Conservation (phyloP, 2,797 vertebrate species). For the Myripristis murdjan region DNA sequence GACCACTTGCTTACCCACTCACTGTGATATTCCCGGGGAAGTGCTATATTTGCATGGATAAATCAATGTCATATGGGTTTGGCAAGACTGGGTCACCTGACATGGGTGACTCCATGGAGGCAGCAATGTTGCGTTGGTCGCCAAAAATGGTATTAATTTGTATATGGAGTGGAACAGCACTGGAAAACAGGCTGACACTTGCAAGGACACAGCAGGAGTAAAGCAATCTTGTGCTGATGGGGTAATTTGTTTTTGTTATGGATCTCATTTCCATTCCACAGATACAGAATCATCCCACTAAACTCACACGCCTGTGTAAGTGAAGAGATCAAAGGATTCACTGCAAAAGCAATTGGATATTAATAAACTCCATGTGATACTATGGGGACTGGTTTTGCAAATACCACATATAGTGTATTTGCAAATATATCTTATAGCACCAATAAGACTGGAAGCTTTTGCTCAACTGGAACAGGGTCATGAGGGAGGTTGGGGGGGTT, state of each 20-base stretch:
- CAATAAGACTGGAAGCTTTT: slow-evolving; percentile 22
- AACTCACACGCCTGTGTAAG: background rate
- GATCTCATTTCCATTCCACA: background rate
- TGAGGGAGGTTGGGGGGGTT: background rate
- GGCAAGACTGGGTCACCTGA: slow-evolving; percentile 56
- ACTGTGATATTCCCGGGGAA: slow-evolving; percentile 74
- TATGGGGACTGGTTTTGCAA: background rate
- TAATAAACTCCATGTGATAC: background rate
- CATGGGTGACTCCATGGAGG: slow-evolving; percentile 35
- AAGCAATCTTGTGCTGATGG: background rate
- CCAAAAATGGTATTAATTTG: slow-evolving; percentile 11
- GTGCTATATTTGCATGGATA: slow-evolving; percentile 73
- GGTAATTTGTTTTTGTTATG: slow-evolving; percentile 12
- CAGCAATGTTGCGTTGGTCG: slow-evolving; percentile 18
- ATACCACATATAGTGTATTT: background rate
- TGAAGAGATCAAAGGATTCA: background rate
- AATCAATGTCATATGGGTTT: slow-evolving; percentile 64
- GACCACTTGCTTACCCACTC: slow-evolving; percentile 55
- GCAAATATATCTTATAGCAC: background rate
- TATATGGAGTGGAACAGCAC: slow-evolving; percentile 13
- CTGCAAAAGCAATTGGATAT: background rate
- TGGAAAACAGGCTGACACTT: background rate
- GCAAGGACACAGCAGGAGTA: background rate
- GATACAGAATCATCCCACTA: background rate
- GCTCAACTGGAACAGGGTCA: slow-evolving; percentile 38